A percentile compares a stretch with the other conserved stretches of the same genome.
phyloP scores from a whole-genome alignment of 1,140 invertebrate genomes.

The Brachionus rotundiformis region DNA sequence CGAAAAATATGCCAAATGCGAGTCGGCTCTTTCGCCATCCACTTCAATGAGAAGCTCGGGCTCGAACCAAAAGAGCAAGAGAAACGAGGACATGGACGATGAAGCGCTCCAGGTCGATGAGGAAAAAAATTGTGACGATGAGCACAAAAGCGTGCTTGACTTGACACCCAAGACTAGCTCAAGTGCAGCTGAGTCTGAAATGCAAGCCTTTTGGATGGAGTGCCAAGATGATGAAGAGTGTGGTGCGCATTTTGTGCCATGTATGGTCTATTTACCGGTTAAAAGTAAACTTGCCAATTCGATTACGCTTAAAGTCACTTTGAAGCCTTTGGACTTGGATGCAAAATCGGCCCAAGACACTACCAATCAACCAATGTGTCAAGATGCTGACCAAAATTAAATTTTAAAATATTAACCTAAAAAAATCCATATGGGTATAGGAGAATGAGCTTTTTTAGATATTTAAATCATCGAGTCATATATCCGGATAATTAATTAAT shows the following conservation, averaged over 20 bases:
- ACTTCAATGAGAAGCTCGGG: not conserved
- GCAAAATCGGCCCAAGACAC: not conserved
- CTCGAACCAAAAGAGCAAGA: not conserved
- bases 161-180: not conserved
- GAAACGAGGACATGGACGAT: not conserved
- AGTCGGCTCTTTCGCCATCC: not conserved
- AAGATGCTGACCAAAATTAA: not conserved
- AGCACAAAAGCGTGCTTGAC: not conserved
- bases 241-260: slow-evolving; percentile 40
- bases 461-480: slow-evolving; percentile 13
- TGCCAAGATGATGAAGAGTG: slow-evolving; percentile 18
- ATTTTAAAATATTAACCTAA: not conserved
- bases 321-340: slow-evolving; percentile 39
- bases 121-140: not conserved
- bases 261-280: slow-evolving; percentile 53
- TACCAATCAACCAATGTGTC: not conserved
- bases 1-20: not conserved
- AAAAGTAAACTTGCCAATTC: slow-evolving; percentile 32
- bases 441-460: slow-evolving; percentile 35
- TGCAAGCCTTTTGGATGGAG: slow-evolving; percentile 51
- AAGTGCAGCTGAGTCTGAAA: not conserved
- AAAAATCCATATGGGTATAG: not conserved
- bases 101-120: not conserved
- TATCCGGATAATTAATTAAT: slow-evolving; percentile 13
- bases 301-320: slow-evolving; percentile 32